phyloP scores from a whole-genome alignment of 1,140 invertebrate genomes.

The Apis florea region DNA sequence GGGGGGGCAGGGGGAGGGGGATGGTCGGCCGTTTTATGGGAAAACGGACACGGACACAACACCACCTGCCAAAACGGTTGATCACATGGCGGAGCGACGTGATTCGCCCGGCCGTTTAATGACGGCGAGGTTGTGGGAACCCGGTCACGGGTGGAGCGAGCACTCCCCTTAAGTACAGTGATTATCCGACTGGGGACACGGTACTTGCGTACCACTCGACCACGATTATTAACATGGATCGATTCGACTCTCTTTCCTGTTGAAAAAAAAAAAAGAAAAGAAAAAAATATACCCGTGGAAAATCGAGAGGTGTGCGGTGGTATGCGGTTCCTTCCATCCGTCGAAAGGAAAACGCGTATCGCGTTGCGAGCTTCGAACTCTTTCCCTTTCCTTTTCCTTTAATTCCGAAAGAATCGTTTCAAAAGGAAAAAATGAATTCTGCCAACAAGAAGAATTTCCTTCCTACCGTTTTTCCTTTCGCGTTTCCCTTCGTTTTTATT shows the following conservation, averaged over 20 bases:
- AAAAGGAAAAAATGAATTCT: too few species aligned
- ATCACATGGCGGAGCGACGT: slow-evolving; percentile 56
- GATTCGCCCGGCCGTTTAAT: slow-evolving; percentile 65
- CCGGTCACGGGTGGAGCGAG: slow-evolving; percentile 69
- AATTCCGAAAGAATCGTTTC: too few species aligned
- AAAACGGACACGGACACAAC: slow-evolving; percentile 66
- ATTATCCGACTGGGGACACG: slow-evolving; percentile 74
- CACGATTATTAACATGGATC: slow-evolving; percentile 52
- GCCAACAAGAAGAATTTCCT: too few species aligned
- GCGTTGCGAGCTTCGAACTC: too few species aligned
- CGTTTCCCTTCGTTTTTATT: not conserved
- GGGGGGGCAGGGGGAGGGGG: too few species aligned
- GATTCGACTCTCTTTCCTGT: slow-evolving; percentile 45
- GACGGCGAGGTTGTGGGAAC: slow-evolving; percentile 76
- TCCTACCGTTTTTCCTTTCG: not conserved
- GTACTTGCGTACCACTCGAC: slow-evolving; percentile 69
- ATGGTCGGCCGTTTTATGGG: slow-evolving; percentile 67
- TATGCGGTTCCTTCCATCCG: too few species aligned
- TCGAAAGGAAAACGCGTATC: too few species aligned
- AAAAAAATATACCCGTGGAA: slow-evolving; percentile 4
- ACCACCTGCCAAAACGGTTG: slow-evolving; percentile 73
- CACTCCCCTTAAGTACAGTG: slow-evolving; percentile 75
- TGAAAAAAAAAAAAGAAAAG: not conserved
- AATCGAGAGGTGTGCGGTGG: too few species aligned
- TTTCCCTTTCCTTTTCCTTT: too few species aligned